Base-by-base conservation (phyloP, 1,140 invertebrate genomes). In the Drosophila pachea region DNA sequence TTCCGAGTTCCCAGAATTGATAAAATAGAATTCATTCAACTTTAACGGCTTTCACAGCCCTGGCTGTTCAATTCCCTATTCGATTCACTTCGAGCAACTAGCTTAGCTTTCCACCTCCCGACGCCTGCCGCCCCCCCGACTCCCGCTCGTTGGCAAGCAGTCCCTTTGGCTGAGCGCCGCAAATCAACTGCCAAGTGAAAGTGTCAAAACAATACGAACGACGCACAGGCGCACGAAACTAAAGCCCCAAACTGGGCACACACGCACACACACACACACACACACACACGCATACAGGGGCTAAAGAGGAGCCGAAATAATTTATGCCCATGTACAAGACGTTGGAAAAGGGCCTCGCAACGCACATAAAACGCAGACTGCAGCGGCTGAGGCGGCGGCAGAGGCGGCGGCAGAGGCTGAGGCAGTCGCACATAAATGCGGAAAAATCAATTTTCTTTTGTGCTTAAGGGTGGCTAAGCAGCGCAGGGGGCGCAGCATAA, bases 391-490 rank as follows among this genome's bases (percentile, higher is more conserved):
- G 12, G 12, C 40, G 14, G 40, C 35, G 35, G 9, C 38, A n/a
- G 38, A n/a, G 38, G 63, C 64, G 53, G 42, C n/a, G 14, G 7
- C 42, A 7, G 42, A 2, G 16, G 7, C 43, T 22, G 4, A 47
- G 16, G 16, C 43, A 47, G 43, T 40, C 64, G 61, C 76, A 63
- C 36, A 50, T 63, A 82, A 83, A 72, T 75, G 81, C 76, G 76
- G 73, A 84, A 84, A 84, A 84, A 84, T 86, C 79, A 84, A 84
- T 84, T 84, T 84, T 84, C 82, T 86, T 84, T 79, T 64, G 72
- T 74, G 72, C 76, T 73, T 69, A 70, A 63, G 73, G 72, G 68
- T 70, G 68, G 63, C 40, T 43, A 35, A 31, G 29, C 22, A 11
- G n/a, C 11, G n/a, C 22, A 2, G 40, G 31, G 48, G 48, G 35